These are phyloP conservation scores for Sphaerophoria rueppellii DNA, from an alignment of 2,888 invertebrate genomes.

Conservation along the genomic window DNA sequence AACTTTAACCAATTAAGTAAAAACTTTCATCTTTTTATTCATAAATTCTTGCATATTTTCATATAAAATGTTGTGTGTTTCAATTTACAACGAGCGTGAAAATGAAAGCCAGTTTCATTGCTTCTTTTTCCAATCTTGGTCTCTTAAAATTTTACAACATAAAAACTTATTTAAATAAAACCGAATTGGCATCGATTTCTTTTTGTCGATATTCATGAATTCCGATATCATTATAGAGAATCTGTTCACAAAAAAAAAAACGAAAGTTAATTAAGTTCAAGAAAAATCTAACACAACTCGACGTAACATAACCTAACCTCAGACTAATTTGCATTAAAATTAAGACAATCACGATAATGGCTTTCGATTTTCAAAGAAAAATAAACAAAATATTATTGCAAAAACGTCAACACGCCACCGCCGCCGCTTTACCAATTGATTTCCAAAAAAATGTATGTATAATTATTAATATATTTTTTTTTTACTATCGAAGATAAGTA, in stretches of 20 bases:
- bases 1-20: constrained; percentile 20
- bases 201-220: not conserved
- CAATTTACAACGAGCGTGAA: not conserved
- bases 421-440: not conserved
- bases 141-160: constrained; percentile 1
- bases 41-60: constrained; percentile 15
- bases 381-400: not conserved
- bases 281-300: constrained; percentile 37
- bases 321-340: constrained; percentile 62
- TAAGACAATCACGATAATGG: constrained; percentile 33
- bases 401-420: not conserved
- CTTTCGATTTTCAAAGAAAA: constrained; percentile 44
- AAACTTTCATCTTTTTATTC: constrained; percentile 24
- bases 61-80: not conserved
- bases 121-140: not conserved
- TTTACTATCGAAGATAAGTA: not conserved
- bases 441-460: not conserved
- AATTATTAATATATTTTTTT: not conserved
- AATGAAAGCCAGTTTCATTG: not conserved
- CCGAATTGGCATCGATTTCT: not conserved
- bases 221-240: not conserved
- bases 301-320: constrained; percentile 36
- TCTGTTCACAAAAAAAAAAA: constrained; percentile 2
- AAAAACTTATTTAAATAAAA: not conserved
- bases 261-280: constrained; percentile 55